These are phyloP conservation scores for Ephialtes manifestator DNA, from an alignment of 2,888 invertebrate species.

Conservation along the genomic window DNA sequence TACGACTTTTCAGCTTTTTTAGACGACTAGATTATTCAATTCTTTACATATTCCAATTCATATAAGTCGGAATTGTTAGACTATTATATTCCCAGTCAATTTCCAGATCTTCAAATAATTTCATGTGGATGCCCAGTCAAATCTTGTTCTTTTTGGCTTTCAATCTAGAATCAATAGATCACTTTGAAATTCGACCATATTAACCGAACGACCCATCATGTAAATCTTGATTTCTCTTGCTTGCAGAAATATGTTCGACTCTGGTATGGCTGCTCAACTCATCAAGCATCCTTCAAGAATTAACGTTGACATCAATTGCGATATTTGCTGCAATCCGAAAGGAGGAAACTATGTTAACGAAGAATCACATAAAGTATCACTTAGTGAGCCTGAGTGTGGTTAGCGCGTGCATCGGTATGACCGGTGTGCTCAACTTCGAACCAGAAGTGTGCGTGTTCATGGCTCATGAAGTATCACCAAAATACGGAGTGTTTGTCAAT, in stretches of 20 bases:
- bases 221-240: conserved; percentile 5
- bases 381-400: conserved; percentile 86
- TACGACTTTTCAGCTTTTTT: too few species aligned
- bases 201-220: not conserved
- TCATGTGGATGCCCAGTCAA: not conserved
- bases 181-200: not conserved
- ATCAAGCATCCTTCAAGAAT: conserved; percentile 86
- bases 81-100: not conserved
- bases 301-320: conserved; percentile 86
- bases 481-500: conserved; percentile 83
- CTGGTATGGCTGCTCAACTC: conserved; percentile 86
- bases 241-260: conserved; percentile 84
- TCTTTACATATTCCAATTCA: too few species aligned
- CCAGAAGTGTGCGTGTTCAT: conserved; percentile 82
- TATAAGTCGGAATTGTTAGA: not conserved
- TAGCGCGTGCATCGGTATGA: conserved; percentile 86
- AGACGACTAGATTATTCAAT: too few species aligned
- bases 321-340: conserved; percentile 80
- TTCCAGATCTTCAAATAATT: not conserved
- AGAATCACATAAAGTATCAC: conserved; percentile 86
- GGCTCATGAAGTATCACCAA: conserved; percentile 81
- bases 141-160: not conserved
- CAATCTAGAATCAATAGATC: not conserved
- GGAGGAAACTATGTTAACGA: conserved; percentile 82
- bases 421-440: conserved; percentile 85